Conservation (phyloP, 2,113 vertebrate species). For the Megaleporinus macrocephalus region DNA sequence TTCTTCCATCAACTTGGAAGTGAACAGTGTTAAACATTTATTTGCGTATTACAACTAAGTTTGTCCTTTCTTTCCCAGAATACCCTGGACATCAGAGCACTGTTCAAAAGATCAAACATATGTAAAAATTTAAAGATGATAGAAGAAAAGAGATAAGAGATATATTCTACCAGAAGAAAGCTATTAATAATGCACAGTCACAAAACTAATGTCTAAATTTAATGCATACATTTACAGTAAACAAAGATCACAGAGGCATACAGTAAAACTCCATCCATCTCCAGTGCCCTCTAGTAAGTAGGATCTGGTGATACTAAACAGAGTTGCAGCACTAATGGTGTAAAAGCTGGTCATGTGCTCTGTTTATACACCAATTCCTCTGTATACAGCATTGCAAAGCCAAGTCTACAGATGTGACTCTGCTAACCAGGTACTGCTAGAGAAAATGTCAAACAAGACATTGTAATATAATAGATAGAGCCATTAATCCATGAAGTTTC, state of each 20-base stretch:
- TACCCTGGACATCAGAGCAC: neutral
- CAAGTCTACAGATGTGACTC: neutral
- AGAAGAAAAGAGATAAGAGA: neutral
- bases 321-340: neutral
- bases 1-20: neutral
- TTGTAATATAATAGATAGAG: neutral
- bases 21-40: neutral
- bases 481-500: neutral
- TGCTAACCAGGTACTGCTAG: neutral
- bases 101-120: neutral
- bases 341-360: neutral
- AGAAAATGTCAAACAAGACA: neutral
- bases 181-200: neutral
- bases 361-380: constrained; percentile 13
- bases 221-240: too few relatives aligned
- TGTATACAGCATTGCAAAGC: constrained; percentile 15
- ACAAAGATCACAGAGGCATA: too few relatives aligned
- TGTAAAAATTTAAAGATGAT: neutral
- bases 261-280: too few relatives aligned
- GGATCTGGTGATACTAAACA: neutral
- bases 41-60: neutral
- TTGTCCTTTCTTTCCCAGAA: neutral
- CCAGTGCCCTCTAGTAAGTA: neutral
- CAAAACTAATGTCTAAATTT: too few relatives aligned
- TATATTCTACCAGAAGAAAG: neutral